Evolutionary conservation across 2,888 invertebrate genomes (phyloP), one percentile per base, ranked within the genome.

Genomic region (Alloscopus bannaensis): DNA sequence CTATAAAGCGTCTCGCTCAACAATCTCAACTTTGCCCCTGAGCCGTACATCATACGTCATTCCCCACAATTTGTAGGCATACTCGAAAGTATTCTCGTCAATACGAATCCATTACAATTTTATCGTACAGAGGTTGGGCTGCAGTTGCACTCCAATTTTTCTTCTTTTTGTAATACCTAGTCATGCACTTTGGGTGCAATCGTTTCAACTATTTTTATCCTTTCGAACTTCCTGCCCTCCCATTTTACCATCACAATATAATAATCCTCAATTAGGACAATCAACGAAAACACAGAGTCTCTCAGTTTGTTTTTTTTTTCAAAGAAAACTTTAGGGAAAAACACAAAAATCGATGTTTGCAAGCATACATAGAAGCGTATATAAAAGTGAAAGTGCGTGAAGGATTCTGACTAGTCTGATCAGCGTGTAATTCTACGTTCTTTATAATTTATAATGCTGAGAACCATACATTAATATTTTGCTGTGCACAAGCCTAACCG

Each of bases 211-310:
- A n/a, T 22, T 18, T 18, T 57, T 24, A 57, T 29, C 28, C 4
- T 70, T 59, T 28, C 28, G 31, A 28, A 47, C 71, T 71, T 40
- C 20, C 50, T 26, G 36, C 62, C 71, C 71, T 62, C 71, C 71
- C 60, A 50, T 71, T 71, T 71, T 22, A 50, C 52, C n/a, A 62
- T 36, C 40, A 31, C 26, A 62, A 50, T 62, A 60, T 36, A 36
- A 36, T 36, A 71, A 71, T 22, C 40, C 40, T 71, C 71, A 71
- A 71, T 71, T 71, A 71, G 60, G 62, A 29, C 71, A 71, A 71
- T 71, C 62, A 71, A 71, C 62, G 22, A 70, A 50, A 36, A 62
- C 55, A 42, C 40, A 60, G 18, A n/a, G 59, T 59, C n/a, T n/a
- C n/a, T n/a, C n/a, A n/a, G 47, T 59, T 59, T 20, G 40, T 57